Conservation (phyloP, 2,888 invertebrate genomes). For the Bellardia bayeri region DNA sequence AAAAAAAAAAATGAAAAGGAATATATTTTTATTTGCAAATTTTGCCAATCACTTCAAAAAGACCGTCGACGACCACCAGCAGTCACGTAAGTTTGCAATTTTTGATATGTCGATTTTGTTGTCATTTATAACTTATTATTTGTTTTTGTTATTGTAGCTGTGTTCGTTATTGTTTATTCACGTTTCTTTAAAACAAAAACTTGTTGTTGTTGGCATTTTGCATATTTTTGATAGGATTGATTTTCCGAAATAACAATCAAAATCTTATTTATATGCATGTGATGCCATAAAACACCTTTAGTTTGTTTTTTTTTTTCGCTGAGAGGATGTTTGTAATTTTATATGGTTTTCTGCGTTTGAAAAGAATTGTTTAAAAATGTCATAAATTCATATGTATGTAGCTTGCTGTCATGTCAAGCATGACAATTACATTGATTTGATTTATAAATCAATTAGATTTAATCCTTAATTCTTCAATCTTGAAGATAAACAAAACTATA, state of each 20-base stretch:
- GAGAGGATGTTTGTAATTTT: slow-evolving; percentile 54
- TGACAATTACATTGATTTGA: slow-evolving; percentile 70
- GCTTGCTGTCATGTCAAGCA: slow-evolving; percentile 63
- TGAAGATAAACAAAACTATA: slow-evolving; percentile 4
- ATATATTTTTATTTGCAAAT: slow-evolving; percentile 52
- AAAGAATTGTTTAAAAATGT: slow-evolving; percentile 69
- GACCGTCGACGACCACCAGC: slow-evolving; percentile 48
- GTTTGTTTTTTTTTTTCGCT: slow-evolving; percentile 30
- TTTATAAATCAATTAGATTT: slow-evolving; percentile 59
- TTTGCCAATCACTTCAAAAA: slow-evolving; percentile 31
- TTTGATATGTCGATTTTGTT: slow-evolving; percentile 62
- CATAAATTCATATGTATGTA: slow-evolving; percentile 65
- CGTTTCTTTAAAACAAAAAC: slow-evolving; percentile 64
- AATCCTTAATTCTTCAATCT: not conserved
- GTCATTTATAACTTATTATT: slow-evolving; percentile 73
- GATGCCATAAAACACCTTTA: slow-evolving; percentile 74
- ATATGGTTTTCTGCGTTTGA: slow-evolving; percentile 34
- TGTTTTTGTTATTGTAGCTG: slow-evolving; percentile 47
- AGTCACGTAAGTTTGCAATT: slow-evolving; percentile 72
- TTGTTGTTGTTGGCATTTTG: slow-evolving; percentile 25
- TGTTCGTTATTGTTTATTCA: slow-evolving; percentile 63
- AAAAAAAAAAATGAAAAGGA: slow-evolving; percentile 29
- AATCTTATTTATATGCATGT: slow-evolving; percentile 71
- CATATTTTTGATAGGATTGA: slow-evolving; percentile 59
- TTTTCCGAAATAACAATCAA: slow-evolving; percentile 61